Evolutionary conservation across 2,113 vertebrate genomes (phyloP).

Genomic region (Shinisaurus crocodilurus): DNA sequence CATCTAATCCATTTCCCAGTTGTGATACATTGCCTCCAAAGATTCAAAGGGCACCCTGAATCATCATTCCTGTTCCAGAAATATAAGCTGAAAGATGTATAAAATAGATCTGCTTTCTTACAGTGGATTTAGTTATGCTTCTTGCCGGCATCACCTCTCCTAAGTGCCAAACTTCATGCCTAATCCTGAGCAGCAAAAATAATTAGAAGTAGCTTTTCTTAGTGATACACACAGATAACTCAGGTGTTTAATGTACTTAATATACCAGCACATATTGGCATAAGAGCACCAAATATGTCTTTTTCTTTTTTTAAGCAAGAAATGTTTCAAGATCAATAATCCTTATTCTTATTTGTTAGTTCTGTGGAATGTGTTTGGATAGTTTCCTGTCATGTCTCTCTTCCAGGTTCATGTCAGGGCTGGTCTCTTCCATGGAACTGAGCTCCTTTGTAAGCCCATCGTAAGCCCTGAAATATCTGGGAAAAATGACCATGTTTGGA

Average conservation of each 20-base stretch:
- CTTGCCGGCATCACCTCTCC: not conserved
- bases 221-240: not conserved
- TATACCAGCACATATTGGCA: not conserved
- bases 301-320: not conserved
- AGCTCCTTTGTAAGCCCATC: constrained; percentile 91
- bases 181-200: not conserved
- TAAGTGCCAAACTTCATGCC: not conserved
- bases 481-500: constrained; percentile 92
- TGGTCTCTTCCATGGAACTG: constrained; percentile 96
- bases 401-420: constrained; percentile 93
- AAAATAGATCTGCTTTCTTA: not conserved
- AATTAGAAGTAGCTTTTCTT: not conserved
- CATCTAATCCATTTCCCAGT: not conserved
- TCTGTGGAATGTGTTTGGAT: not conserved
- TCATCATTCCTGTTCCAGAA: not conserved
- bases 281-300: not conserved
- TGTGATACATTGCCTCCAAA: not conserved
- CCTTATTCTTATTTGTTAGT: not conserved
- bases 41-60: not conserved
- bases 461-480: constrained; percentile 92
- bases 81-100: not conserved
- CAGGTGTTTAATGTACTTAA: not conserved
- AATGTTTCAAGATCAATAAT: not conserved
- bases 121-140: not conserved
- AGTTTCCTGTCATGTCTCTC: constrained; percentile 6